Evolutionary conservation across 2,797 vertebrate genomes (phyloP), one percentile per base, ranked within the genome.

Genomic region (Kryptopterus vitreolus): DNA sequence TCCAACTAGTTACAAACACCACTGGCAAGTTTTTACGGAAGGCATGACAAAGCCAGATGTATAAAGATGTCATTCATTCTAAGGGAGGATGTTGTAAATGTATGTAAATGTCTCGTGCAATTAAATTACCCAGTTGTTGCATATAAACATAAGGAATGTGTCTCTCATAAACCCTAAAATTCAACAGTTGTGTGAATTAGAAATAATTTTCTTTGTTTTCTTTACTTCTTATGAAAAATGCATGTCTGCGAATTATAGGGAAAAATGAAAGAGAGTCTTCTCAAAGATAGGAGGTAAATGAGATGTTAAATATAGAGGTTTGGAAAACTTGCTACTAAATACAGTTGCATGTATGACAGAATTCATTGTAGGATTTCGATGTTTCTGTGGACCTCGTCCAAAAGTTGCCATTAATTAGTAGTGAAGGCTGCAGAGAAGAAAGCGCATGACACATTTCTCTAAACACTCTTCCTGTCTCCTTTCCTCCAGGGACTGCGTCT

Each of bases 401-500:
- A 78, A 33, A 74, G 52, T 22, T 80, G 61, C 61, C n/a, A 82
- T 80, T 82, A 84, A 84, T 66, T 35, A 78, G 68, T 62, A 77
- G 50, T 59, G 71, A 78, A 79, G 71, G 26, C 55, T 72, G 12
- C 55, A 35, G 33, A 78, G 59, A 15, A 85, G 61, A 80, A 48
- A 33, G 53, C 66, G 71, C 4, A 53, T 78, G 76, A 77, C 53
- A 65, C 73, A 48, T 48, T 43, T 73, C 71, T 79, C 78, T 74
- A 82, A 77, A 81, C 11, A 57, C 78, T 78, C 53, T 72, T 38
- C 52, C 33, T 82, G 31, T 81, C 73, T 82, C 33, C 79, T 38
- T 76, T 57, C 46, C 75, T 87, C 18, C 81, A 94, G 94, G 93
- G 91, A 93, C 90, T 90, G 88, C 90, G 90, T 92, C 91, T 90